Percentiles rank a stretch among this genome's conserved stretches.
Conservation (phyloP, 2,888 invertebrate species). For the Erannis defoliaria region DNA sequence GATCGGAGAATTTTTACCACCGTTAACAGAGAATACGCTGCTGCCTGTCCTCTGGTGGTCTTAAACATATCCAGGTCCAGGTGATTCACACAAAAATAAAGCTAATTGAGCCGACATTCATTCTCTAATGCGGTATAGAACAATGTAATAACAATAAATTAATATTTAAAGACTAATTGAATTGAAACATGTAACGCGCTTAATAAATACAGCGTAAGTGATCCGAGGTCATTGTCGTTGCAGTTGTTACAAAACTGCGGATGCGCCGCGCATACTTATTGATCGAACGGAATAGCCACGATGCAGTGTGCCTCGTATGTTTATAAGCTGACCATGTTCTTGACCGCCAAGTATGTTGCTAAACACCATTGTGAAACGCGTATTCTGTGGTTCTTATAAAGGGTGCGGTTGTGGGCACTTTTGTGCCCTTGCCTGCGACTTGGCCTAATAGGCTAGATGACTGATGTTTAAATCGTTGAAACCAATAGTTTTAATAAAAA, state of each 20-base stretch:
- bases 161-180: too few relatives aligned
- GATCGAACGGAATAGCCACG: conserved; percentile 20
- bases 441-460: neutral
- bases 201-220: conserved; percentile 15
- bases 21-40: too few relatives aligned
- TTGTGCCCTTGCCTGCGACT: neutral
- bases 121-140: too few relatives aligned
- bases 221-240: conserved; percentile 29
- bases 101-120: too few relatives aligned
- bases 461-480: too few relatives aligned
- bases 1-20: too few relatives aligned
- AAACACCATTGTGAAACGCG: conserved; percentile 28
- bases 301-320: conserved; percentile 14
- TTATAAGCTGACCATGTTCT: conserved; percentile 42
- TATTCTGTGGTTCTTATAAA: conserved; percentile 7
- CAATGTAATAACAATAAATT: too few relatives aligned
- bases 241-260: conserved; percentile 37
- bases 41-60: too few relatives aligned
- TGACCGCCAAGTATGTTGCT: conserved; percentile 40
- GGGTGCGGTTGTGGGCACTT: neutral
- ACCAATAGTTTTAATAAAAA: too few relatives aligned
- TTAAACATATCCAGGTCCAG: too few relatives aligned
- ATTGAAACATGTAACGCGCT: neutral
- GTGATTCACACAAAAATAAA: too few relatives aligned
- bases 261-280: conserved; percentile 36